These are phyloP conservation scores for Tiphia femorata DNA, from an alignment of 2,888 invertebrate species.

Conservation along the genomic window DNA sequence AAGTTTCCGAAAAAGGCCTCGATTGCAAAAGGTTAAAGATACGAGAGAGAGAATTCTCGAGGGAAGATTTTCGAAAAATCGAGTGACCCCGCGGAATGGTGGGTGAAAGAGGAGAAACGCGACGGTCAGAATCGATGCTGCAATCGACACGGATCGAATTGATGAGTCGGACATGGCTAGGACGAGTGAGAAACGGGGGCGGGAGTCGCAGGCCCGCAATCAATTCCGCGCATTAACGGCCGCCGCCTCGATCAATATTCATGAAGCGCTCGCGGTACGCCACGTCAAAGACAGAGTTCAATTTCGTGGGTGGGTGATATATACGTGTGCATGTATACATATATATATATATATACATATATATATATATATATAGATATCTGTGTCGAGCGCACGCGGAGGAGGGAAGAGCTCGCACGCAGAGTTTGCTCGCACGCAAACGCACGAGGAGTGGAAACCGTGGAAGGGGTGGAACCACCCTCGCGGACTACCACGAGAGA, in stretches of 20 bases:
- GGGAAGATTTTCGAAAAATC: constrained; percentile 14
- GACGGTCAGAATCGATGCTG: constrained; percentile 21
- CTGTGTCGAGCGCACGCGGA: constrained; percentile 5
- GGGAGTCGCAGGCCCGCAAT: constrained; percentile 48
- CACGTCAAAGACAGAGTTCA: constrained; percentile 63
- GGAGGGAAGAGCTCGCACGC: background rate
- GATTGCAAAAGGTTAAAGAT: too few species aligned
- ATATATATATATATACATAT: too few species aligned
- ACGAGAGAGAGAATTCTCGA: too few species aligned
- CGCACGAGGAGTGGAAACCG: background rate
- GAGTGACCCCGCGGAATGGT: constrained; percentile 18
- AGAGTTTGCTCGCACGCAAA: constrained; percentile 5
- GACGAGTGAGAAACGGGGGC: constrained; percentile 11
- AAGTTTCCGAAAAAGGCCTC: too few species aligned
- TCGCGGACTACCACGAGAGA: too few species aligned
- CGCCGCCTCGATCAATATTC: constrained; percentile 60
- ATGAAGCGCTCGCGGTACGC: constrained; percentile 47
- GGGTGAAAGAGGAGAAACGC: constrained; percentile 7
- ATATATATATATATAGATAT: too few species aligned
- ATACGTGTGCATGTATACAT: too few species aligned
- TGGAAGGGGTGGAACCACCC: too few species aligned
- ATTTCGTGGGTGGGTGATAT: constrained; percentile 59
- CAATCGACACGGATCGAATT: constrained; percentile 52
- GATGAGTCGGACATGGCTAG: constrained; percentile 45
- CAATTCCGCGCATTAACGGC: constrained; percentile 57